These are phyloP conservation scores for Botia kubotai DNA, from an alignment of 2,797 vertebrate species.

Conservation along the genomic window DNA sequence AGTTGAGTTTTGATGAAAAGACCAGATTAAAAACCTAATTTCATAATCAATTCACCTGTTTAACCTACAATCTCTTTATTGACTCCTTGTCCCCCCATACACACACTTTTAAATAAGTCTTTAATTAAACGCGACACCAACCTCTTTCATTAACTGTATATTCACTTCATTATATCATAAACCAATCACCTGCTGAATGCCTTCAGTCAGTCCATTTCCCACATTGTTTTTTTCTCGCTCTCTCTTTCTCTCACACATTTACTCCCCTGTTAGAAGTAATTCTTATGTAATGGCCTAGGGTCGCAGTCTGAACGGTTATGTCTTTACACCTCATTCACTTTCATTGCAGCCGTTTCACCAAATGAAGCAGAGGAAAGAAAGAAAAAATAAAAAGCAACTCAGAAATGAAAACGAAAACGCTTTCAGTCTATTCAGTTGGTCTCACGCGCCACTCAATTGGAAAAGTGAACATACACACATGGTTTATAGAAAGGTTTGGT, in stretches of 20 bases:
- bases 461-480: conserved; percentile 43
- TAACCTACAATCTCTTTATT: neutral
- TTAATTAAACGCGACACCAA: neutral
- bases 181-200: neutral
- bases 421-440: conserved; percentile 28
- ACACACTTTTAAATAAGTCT: neutral
- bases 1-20: too few relatives aligned
- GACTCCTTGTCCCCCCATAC: neutral
- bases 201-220: neutral
- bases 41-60: neutral
- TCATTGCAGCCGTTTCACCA: conserved; percentile 49
- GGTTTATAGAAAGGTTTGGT: conserved; percentile 39
- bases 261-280: conserved; percentile 40
- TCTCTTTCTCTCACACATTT: conserved; percentile 36
- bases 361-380: conserved; percentile 39
- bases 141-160: neutral
- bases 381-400: conserved; percentile 30
- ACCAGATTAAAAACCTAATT: too few relatives aligned
- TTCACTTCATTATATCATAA: conserved; percentile 19
- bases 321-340: conserved; percentile 54
- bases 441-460: conserved; percentile 43
- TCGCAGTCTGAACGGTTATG: conserved; percentile 44
- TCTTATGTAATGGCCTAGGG: conserved; percentile 47
- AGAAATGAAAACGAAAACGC: conserved; percentile 48
- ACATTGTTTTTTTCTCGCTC: conserved; percentile 26